Evolutionary conservation across 1,140 invertebrate species (phyloP).

Genomic region (Achatina immaculata): DNA sequence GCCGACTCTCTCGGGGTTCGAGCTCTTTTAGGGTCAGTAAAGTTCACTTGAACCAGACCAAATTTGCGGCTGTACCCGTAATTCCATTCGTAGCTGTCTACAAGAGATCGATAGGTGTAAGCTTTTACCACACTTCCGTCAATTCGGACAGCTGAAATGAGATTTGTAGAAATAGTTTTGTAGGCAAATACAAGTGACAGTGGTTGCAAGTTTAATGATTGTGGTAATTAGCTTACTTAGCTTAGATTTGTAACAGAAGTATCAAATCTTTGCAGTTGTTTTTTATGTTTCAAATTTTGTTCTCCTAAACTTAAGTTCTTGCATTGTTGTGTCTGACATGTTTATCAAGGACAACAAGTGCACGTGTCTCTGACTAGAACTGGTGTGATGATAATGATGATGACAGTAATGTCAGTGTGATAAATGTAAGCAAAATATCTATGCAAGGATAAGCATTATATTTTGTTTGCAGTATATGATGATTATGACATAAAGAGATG

Average conservation of each 20-base stretch:
- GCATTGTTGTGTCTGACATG: neutral
- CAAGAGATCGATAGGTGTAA: conserved; percentile 81
- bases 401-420: too few species aligned
- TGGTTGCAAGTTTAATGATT: neutral
- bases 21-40: conserved; percentile 75
- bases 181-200: neutral
- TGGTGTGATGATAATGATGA: too few species aligned
- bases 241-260: neutral
- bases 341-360: neutral
- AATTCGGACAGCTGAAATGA: conserved; percentile 75
- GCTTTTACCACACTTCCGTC: conserved; percentile 78
- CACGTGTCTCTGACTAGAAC: too few species aligned
- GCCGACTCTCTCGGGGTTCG: conserved; percentile 80
- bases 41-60: conserved; percentile 82
- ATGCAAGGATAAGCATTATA: too few species aligned
- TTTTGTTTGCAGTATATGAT: too few species aligned
- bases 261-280: neutral
- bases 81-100: conserved; percentile 86
- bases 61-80: conserved; percentile 75
- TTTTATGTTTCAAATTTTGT: neutral
- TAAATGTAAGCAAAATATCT: too few species aligned
- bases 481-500: too few species aligned
- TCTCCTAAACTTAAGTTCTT: neutral
- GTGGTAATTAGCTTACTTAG: neutral
- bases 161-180: neutral